These are phyloP conservation scores for Drosophila repletoides DNA, from an alignment of 1,140 invertebrate species.

Conservation along the genomic window DNA sequence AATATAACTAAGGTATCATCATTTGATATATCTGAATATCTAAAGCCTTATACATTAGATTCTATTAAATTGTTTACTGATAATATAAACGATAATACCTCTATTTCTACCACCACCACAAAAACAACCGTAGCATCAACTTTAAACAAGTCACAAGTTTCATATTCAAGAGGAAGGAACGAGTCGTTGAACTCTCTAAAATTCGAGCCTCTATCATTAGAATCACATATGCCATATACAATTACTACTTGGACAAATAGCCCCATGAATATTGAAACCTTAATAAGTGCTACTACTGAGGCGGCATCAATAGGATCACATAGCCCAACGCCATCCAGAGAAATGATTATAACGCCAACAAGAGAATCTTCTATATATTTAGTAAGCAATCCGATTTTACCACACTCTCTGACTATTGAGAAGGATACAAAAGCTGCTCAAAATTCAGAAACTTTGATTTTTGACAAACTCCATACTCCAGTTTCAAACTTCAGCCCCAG, in stretches of 20 bases:
- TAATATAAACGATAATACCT: constrained; percentile 3
- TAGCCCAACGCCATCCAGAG: constrained; percentile 5
- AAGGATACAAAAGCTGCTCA: background rate
- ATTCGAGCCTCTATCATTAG: constrained; percentile 3
- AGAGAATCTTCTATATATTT: constrained; percentile 22
- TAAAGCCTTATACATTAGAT: constrained; percentile 59
- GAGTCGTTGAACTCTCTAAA: background rate
- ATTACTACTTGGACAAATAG: constrained; percentile 14
- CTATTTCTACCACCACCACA: constrained; percentile 2
- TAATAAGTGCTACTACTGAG: background rate
- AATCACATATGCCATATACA: constrained; percentile 13
- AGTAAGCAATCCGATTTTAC: background rate
- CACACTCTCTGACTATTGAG: background rate
- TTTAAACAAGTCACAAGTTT: background rate
- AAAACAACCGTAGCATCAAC: background rate
- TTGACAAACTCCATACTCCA: too few relatives aligned
- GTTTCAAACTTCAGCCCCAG: too few relatives aligned
- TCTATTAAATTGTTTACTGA: constrained; percentile 18
- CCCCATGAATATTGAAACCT: constrained; percentile 8
- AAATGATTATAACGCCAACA: background rate
- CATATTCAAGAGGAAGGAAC: background rate
- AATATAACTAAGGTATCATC: constrained; percentile 20
- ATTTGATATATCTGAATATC: constrained; percentile 61
- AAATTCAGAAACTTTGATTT: constrained; percentile 3
- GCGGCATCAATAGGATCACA: background rate